Percentiles rank a stretch among this genome's conserved stretches.
phyloP scores from a whole-genome alignment of 1,140 invertebrate genomes.

The Himalopsyche phryganea region DNA sequence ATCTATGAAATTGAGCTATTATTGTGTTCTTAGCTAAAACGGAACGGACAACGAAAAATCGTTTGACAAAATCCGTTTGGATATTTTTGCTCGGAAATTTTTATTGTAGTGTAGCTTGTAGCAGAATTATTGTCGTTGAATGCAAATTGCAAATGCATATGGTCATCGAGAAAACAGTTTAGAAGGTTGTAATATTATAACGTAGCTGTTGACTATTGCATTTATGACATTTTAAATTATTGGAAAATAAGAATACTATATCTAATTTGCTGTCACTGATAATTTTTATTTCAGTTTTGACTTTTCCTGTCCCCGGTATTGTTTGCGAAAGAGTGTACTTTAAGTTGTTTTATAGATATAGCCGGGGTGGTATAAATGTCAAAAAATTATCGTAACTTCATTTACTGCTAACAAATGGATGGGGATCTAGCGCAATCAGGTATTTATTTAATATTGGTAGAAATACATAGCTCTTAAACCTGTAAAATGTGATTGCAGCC shows the following conservation, averaged over 20 bases:
- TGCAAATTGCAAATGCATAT: conserved; percentile 1
- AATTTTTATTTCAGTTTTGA: too few relatives aligned
- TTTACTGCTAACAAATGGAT: conserved; percentile 15
- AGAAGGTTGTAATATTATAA: neutral
- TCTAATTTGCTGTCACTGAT: too few relatives aligned
- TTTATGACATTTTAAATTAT: neutral
- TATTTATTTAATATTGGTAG: conserved; percentile 8
- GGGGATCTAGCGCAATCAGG: conserved; percentile 7
- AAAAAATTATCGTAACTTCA: conserved; percentile 2
- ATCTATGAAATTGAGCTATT: too few relatives aligned
- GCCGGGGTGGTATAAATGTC: conserved; percentile 24
- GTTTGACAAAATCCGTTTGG: conserved; percentile 4
- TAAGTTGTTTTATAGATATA: neutral
- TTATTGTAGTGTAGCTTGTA: neutral
- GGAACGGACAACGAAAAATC: neutral
- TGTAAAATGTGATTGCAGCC: too few relatives aligned
- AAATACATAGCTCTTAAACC: too few relatives aligned
- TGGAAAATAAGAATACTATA: neutral
- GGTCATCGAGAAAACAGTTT: neutral
- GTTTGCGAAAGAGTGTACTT: too few relatives aligned
- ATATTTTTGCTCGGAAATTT: conserved; percentile 6
- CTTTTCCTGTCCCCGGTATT: too few relatives aligned
- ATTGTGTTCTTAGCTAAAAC: too few relatives aligned
- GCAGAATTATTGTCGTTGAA: neutral
- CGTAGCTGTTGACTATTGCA: neutral